A percentile compares a stretch with the other conserved stretches of the same genome.
Conservation (phyloP, 2,888 invertebrate genomes). For the Salticus scenicus region DNA sequence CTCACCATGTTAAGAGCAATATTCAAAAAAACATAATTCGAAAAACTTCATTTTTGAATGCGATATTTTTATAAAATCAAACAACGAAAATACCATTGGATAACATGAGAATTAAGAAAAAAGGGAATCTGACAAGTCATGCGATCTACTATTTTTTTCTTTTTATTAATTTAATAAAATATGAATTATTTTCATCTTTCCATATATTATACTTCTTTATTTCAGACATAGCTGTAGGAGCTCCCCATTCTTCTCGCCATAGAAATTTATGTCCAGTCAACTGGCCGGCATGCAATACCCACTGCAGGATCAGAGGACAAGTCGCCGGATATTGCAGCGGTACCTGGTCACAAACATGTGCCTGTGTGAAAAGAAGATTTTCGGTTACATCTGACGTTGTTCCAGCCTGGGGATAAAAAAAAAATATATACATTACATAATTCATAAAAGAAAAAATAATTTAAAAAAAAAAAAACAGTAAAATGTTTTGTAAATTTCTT, state of each 20-base stretch:
- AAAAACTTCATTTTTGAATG: too few species aligned
- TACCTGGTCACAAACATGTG: slow-evolving; percentile 40
- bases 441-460: not conserved
- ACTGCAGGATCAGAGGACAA: slow-evolving; percentile 24
- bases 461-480: not conserved
- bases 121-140: too few species aligned
- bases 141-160: too few species aligned
- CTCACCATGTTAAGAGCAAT: too few species aligned
- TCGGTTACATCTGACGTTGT: slow-evolving; percentile 30
- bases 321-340: slow-evolving; percentile 45
- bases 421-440: not conserved
- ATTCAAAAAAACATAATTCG: too few species aligned
- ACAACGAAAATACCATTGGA: too few species aligned
- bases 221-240: too few species aligned
- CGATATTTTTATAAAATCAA: too few species aligned
- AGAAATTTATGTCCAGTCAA: slow-evolving; percentile 27
- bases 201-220: too few species aligned
- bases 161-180: too few species aligned
- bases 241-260: not conserved
- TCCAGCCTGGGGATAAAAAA: slow-evolving; percentile 10
- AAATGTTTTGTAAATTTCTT: not conserved
- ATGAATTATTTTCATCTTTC: too few species aligned
- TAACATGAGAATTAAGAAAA: too few species aligned
- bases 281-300: slow-evolving; percentile 30
- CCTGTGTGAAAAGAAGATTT: slow-evolving; percentile 15